Conservation (phyloP, 2,113 vertebrate genomes). For the Callipepla californica region DNA sequence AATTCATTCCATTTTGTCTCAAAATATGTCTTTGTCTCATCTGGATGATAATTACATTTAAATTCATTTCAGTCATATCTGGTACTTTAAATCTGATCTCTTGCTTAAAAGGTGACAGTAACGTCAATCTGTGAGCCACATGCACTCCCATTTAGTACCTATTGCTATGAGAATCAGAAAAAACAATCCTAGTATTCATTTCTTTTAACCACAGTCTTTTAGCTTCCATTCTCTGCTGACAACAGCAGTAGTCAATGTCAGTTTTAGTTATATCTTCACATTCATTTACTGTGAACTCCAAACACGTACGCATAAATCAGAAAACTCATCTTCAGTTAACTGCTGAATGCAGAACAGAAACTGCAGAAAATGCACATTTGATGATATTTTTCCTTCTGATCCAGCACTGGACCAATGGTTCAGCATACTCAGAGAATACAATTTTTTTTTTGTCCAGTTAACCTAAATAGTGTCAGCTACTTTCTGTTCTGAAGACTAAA, state of each 20-base stretch:
- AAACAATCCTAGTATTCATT: background rate
- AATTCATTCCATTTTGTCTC: background rate
- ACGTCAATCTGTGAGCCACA: background rate
- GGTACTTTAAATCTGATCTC: background rate
- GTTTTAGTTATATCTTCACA: background rate
- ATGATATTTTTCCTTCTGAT: background rate
- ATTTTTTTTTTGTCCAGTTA: background rate
- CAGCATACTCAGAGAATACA: background rate
- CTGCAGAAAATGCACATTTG: background rate
- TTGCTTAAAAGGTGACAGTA: background rate
- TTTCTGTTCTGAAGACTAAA: background rate
- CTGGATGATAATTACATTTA: background rate
- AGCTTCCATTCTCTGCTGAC: background rate
- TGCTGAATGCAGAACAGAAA: background rate
- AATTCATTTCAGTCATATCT: background rate
- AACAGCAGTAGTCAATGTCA: background rate
- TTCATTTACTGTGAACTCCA: background rate
- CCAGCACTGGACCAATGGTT: background rate
- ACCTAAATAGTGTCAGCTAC: background rate
- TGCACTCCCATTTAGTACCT: background rate
- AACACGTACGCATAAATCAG: background rate
- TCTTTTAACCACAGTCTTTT: background rate
- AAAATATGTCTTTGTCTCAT: background rate
- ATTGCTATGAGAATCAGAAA: background rate
- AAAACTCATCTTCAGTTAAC: background rate